Conservation (phyloP, 2,797 vertebrate genomes). For the Odontamblyopus lacepedii region DNA sequence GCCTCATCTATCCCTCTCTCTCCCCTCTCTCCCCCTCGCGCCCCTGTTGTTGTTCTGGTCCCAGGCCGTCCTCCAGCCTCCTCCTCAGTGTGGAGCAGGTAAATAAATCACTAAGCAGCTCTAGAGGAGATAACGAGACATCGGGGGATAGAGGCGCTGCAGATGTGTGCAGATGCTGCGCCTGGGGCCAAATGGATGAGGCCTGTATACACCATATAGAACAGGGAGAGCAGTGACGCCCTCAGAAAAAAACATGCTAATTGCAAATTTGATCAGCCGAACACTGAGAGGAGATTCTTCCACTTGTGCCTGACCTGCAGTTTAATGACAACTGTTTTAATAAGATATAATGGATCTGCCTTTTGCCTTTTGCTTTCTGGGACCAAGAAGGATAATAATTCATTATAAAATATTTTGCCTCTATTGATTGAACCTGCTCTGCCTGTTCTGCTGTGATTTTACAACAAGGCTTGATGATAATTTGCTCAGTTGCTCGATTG, state of each 20-base stretch:
- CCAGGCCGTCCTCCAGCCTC: constrained; percentile 52
- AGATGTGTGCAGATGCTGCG: constrained; percentile 75
- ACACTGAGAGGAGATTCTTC: constrained; percentile 24
- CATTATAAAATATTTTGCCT: too few relatives aligned
- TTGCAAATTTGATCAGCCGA: constrained; percentile 41
- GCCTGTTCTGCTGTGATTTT: not conserved
- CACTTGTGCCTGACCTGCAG: not conserved
- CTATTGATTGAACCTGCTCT: not conserved
- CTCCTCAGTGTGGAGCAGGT: constrained; percentile 65
- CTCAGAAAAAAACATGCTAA: constrained; percentile 54
- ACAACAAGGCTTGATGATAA: not conserved
- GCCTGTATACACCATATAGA: constrained; percentile 48
- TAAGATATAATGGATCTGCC: not conserved
- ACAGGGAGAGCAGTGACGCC: constrained; percentile 27
- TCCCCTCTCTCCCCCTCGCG: constrained; percentile 34
- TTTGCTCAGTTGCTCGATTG: too few relatives aligned
- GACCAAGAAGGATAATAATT: not conserved
- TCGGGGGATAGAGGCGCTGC: constrained; percentile 68
- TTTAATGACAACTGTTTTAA: not conserved
- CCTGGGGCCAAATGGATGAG: constrained; percentile 64
- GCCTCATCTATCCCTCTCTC: constrained; percentile 45
- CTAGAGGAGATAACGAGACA: constrained; percentile 77
- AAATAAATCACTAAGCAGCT: constrained; percentile 82
- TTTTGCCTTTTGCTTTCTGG: not conserved
- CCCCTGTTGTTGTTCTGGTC: constrained; percentile 34